A percentile compares a stretch with the other conserved stretches of the same genome.
phyloP scores from a whole-genome alignment of 2,113 vertebrate species.

The Gymnobelideus leadbeateri region DNA sequence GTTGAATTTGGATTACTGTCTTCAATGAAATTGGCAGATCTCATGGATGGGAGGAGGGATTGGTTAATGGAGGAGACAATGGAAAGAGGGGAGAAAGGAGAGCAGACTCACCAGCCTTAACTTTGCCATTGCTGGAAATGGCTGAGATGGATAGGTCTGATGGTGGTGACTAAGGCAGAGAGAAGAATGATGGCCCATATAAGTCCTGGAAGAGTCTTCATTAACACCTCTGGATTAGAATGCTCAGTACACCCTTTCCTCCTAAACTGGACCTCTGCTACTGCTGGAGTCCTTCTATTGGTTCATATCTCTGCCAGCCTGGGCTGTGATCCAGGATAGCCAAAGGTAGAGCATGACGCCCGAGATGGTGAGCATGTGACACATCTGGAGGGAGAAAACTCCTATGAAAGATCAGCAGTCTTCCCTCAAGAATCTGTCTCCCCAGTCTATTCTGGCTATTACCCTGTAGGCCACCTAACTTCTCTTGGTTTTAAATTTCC shows the following conservation, averaged over 20 bases:
- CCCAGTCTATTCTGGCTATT: background rate
- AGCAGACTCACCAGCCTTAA: conserved; percentile 82
- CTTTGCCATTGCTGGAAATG: conserved; percentile 86
- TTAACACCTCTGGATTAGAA: background rate
- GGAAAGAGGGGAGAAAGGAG: background rate
- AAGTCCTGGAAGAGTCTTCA: conserved; percentile 76
- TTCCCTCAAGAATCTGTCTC: background rate
- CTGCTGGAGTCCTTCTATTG: background rate
- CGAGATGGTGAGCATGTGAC: conserved; percentile 87
- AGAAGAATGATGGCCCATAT: conserved; percentile 86
- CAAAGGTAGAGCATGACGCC: conserved; percentile 67
- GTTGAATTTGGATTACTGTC: background rate
- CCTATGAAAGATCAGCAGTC: background rate
- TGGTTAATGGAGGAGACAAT: background rate
- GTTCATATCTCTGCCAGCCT: conserved; percentile 82
- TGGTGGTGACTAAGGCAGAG: conserved; percentile 82
- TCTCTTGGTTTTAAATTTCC: background rate
- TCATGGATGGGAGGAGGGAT: background rate
- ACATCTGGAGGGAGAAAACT: conserved; percentile 75
- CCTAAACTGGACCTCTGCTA: background rate
- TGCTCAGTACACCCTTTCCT: no score
- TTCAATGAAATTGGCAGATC: background rate
- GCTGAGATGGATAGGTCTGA: conserved; percentile 87
- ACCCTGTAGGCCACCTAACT: background rate
- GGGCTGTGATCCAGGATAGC: conserved; percentile 70